Conservation (phyloP, 2,113 vertebrate genomes). For the Xyliphius kryptos region DNA sequence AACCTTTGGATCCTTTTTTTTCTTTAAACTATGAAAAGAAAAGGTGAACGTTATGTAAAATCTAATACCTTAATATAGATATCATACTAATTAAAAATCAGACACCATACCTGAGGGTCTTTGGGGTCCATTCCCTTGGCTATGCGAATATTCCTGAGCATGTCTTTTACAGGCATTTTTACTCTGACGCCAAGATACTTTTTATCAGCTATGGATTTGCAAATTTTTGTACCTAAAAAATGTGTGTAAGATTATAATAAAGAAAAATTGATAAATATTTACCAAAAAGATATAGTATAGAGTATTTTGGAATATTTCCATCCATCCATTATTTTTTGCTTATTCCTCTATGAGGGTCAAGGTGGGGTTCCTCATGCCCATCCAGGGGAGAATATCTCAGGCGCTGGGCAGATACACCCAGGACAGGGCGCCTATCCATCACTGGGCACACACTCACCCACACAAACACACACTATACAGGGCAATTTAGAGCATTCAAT, state of each 20-base stretch:
- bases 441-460: too few relatives aligned
- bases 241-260: not conserved
- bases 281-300: too few relatives aligned
- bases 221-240: constrained; percentile 47
- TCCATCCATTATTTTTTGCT: too few relatives aligned
- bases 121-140: constrained; percentile 58
- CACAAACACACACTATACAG: too few relatives aligned
- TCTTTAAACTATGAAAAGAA: constrained; percentile 21
- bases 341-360: too few relatives aligned
- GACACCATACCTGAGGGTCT: constrained; percentile 56
- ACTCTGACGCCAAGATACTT: constrained; percentile 78
- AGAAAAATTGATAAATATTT: too few relatives aligned
- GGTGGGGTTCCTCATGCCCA: too few relatives aligned
- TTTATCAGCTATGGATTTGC: constrained; percentile 47
- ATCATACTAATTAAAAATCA: not conserved
- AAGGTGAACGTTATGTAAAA: not conserved
- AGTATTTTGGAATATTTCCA: too few relatives aligned
- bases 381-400: too few relatives aligned
- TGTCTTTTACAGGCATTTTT: constrained; percentile 74
- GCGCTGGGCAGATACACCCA: too few relatives aligned
- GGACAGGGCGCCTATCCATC: too few relatives aligned
- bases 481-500: too few relatives aligned
- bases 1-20: constrained; percentile 48
- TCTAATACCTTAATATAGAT: not conserved
- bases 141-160: constrained; percentile 67